These are phyloP conservation scores for Umimayanthus kanabou DNA, from an alignment of 92 coral and sea anemone species.

Conservation along the genomic window DNA sequence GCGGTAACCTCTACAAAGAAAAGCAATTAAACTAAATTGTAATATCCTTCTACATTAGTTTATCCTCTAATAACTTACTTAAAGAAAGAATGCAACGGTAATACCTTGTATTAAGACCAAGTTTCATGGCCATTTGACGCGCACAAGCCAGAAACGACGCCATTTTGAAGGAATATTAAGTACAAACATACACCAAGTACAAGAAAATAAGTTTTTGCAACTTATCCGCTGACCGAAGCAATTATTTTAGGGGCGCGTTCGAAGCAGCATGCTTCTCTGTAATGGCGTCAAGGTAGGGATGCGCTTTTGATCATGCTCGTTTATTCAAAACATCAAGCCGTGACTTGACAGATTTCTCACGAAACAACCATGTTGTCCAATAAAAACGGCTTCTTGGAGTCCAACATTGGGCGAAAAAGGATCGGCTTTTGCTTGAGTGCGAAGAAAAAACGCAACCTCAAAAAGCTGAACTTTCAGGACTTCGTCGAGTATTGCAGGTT, in stretches of 20 bases:
- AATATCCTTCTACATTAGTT: neutral
- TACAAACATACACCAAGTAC: slow-evolving; percentile 13
- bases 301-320: slow-evolving; percentile 21
- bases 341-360: slow-evolving; percentile 50
- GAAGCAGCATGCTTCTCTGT: slow-evolving; percentile 4
- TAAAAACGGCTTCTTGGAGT: slow-evolving; percentile 57
- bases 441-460: slow-evolving; percentile 86
- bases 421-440: slow-evolving; percentile 89
- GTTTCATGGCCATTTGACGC: neutral
- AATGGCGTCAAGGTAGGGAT: neutral
- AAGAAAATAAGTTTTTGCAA: neutral
- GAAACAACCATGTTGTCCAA: slow-evolving; percentile 57
- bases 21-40: neutral
- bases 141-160: slow-evolving; percentile 4
- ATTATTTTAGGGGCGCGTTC: slow-evolving; percentile 18
- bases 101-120: neutral
- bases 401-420: slow-evolving; percentile 59
- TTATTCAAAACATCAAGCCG: slow-evolving; percentile 27
- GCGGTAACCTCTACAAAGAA: neutral
- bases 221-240: slow-evolving; percentile 9
- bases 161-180: neutral
- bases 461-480: slow-evolving; percentile 75
- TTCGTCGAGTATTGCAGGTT: slow-evolving; percentile 90
- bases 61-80: neutral
- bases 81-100: neutral